phyloP scores from a whole-genome alignment of 2,888 invertebrate species.

The Tachina fera region DNA sequence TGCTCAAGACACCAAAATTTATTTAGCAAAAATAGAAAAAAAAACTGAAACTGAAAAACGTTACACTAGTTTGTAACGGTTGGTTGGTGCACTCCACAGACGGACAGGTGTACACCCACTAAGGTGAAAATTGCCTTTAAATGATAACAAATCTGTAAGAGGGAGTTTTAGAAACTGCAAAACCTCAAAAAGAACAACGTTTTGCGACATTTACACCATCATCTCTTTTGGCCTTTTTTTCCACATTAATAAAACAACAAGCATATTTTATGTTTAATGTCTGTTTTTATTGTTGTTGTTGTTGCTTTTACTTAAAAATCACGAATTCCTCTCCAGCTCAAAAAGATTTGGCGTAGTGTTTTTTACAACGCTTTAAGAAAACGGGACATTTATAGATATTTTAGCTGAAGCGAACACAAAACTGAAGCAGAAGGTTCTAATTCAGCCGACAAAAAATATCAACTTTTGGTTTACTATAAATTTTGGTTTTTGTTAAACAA shows the following conservation, averaged over 20 bases:
- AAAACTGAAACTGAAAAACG: constrained; percentile 5
- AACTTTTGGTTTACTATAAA: background rate
- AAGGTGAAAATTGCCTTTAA: constrained; percentile 66
- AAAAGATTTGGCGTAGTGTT: constrained; percentile 44
- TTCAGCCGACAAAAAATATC: constrained; percentile 33
- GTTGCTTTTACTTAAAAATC: constrained; percentile 32
- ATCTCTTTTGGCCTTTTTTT: background rate
- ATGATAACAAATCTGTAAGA: constrained; percentile 61
- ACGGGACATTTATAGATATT: constrained; percentile 49
- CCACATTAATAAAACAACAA: constrained; percentile 35
- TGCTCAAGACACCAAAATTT: constrained; percentile 57
- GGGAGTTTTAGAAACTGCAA: constrained; percentile 48
- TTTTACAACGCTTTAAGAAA: constrained; percentile 12
- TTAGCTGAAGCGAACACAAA: background rate
- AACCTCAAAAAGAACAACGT: constrained; percentile 58
- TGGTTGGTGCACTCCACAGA: constrained; percentile 34
- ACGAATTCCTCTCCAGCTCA: constrained; percentile 42
- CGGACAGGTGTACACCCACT: constrained; percentile 64
- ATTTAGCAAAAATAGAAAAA: background rate
- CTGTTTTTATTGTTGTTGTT: background rate
- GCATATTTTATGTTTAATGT: constrained; percentile 17
- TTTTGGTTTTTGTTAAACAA: background rate
- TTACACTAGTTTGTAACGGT: constrained; percentile 55
- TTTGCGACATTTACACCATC: constrained; percentile 62
- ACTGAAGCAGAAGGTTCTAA: constrained; percentile 42